Conservation (phyloP, 2,113 vertebrate species). For the Apteryx owenii region DNA sequence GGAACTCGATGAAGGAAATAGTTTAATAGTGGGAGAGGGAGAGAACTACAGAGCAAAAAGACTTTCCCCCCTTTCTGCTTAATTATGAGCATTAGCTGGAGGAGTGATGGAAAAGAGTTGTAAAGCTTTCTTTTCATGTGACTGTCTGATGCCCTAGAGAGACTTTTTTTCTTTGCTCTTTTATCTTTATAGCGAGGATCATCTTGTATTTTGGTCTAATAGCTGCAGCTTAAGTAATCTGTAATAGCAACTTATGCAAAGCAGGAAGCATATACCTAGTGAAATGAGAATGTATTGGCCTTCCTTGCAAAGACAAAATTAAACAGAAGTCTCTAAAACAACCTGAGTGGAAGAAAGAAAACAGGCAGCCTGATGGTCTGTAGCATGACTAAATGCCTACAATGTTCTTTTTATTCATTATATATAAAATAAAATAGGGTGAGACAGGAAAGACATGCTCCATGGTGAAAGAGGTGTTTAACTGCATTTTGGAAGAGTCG, state of each 20-base stretch:
- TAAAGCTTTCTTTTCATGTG: background rate
- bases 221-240: conserved; percentile 15
- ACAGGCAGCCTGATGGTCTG: background rate
- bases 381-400: rapidly evolving
- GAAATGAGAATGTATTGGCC: background rate
- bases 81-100: background rate
- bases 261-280: background rate
- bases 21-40: background rate
- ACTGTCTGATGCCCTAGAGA: background rate
- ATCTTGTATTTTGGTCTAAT: background rate
- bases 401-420: background rate
- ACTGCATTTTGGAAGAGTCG: background rate
- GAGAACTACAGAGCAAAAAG: background rate
- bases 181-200: background rate
- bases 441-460: background rate
- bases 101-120: background rate
- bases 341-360: background rate
- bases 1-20: background rate
- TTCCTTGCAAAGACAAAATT: background rate
- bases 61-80: background rate
- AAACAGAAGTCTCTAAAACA: background rate
- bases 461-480: background rate
- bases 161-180: conserved; percentile 5
- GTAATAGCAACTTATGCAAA: conserved; percentile 4
- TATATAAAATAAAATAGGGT: rapidly evolving